These are phyloP conservation scores for Pimpla rufipes DNA, from an alignment of 2,888 invertebrate genomes.

Conservation along the genomic window DNA sequence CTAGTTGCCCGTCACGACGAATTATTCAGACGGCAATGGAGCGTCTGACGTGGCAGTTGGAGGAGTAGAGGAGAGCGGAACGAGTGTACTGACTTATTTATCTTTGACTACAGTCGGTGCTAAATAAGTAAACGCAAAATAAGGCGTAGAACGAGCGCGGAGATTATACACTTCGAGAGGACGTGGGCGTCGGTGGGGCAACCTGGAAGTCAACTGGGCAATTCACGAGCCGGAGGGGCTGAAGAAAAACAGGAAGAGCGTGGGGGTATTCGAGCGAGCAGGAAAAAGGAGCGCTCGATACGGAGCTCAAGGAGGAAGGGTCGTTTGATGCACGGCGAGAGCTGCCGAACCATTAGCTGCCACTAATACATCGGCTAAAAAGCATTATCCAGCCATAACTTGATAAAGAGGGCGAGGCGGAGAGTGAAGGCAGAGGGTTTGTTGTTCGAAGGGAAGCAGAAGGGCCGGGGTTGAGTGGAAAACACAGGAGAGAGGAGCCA, in stretches of 20 bases:
- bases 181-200: not conserved
- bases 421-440: slow-evolving; percentile 19
- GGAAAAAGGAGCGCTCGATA: not conserved
- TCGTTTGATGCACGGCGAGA: not conserved
- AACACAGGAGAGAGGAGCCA: slow-evolving; percentile 1
- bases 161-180: not conserved
- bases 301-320: not conserved
- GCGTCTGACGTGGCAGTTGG: not conserved
- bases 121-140: slow-evolving; percentile 3
- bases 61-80: not conserved
- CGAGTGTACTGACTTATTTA: not conserved
- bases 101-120: not conserved
- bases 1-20: not conserved
- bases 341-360: not conserved
- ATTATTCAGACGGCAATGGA: not conserved
- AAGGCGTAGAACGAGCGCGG: not conserved
- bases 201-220: not conserved
- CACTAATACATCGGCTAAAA: not conserved
- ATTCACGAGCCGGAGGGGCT: not conserved
- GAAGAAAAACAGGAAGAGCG: not conserved
- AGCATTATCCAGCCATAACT: not conserved
- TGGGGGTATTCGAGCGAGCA: not conserved
- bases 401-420: slow-evolving; percentile 4
- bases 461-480: not conserved
- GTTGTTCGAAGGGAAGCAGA: slow-evolving; percentile 24